Evolutionary conservation across 2,888 invertebrate species (phyloP).

Genomic region (Melangyna quadrimaculata): DNA sequence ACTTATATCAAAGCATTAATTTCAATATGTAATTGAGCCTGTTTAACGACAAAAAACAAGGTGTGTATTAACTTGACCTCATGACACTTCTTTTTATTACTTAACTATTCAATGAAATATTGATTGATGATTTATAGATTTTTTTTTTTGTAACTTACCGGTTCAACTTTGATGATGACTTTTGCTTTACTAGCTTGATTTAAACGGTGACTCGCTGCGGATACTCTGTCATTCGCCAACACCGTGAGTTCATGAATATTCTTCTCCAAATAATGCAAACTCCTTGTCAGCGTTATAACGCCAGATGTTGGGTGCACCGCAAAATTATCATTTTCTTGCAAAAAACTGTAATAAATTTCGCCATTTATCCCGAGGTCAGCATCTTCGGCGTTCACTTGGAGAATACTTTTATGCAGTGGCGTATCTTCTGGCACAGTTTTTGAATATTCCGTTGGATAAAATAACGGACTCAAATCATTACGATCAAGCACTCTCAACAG

Average conservation of each 20-base stretch:
- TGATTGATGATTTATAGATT: background rate
- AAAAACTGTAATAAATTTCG: slow-evolving; percentile 97
- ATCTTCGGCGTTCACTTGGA: slow-evolving; percentile 93
- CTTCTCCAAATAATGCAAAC: slow-evolving; percentile 87
- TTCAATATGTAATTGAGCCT: no score
- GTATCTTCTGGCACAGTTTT: slow-evolving; percentile 94
- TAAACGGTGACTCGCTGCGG: slow-evolving; percentile 79
- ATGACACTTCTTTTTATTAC: no score
- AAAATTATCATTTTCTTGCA: slow-evolving; percentile 90
- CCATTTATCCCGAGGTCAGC: slow-evolving; percentile 98
- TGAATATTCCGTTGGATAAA: slow-evolving; percentile 94
- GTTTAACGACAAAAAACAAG: background rate
- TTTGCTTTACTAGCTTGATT: slow-evolving; percentile 88
- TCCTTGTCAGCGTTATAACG: slow-evolving; percentile 90
- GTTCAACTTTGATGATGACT: slow-evolving; percentile 88
- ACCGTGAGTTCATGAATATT: slow-evolving; percentile 89
- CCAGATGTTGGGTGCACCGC: slow-evolving; percentile 97
- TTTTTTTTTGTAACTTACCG: slow-evolving; percentile 77
- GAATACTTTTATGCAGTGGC: slow-evolving; percentile 90
- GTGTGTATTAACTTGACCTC: no score
- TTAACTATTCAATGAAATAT: background rate
- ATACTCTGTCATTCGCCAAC: slow-evolving; percentile 93
- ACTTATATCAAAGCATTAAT: no score
- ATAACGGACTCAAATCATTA: slow-evolving; percentile 96
- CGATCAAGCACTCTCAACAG: slow-evolving; percentile 89